Conservation (phyloP, 2,888 invertebrate species). For the Allolobophora icterica region DNA sequence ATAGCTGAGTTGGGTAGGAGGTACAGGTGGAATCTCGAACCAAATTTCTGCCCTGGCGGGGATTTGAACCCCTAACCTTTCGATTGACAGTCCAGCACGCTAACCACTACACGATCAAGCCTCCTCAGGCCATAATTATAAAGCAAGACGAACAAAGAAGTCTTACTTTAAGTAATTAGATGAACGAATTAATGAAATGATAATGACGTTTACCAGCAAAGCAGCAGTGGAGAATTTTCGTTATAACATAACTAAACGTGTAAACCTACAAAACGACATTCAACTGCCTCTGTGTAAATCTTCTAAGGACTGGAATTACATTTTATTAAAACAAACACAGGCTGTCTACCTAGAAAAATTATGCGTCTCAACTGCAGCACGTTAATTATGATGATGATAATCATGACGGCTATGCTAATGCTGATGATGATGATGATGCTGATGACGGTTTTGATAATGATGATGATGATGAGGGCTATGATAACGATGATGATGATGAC, state of each 20-base stretch:
- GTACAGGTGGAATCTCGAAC: too few species aligned
- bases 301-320: neutral
- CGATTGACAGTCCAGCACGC: too few species aligned
- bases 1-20: too few species aligned
- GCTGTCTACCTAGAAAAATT: neutral
- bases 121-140: too few species aligned
- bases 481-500: neutral
- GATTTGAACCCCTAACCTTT: too few species aligned
- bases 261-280: neutral
- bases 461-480: neutral
- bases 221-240: neutral
- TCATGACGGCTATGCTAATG: neutral
- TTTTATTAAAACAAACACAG: slow-evolving; percentile 8
- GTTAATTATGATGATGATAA: neutral
- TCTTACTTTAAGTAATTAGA: neutral
- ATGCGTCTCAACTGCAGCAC: neutral
- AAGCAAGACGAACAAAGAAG: too few species aligned
- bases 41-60: too few species aligned
- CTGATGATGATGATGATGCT: neutral
- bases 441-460: neutral
- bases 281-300: neutral
- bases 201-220: neutral
- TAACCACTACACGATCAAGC: too few species aligned
- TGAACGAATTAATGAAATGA: neutral
- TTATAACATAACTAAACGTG: neutral